Evolutionary conservation across 2,888 invertebrate genomes (phyloP).

Genomic region (Rosalia funebris): DNA sequence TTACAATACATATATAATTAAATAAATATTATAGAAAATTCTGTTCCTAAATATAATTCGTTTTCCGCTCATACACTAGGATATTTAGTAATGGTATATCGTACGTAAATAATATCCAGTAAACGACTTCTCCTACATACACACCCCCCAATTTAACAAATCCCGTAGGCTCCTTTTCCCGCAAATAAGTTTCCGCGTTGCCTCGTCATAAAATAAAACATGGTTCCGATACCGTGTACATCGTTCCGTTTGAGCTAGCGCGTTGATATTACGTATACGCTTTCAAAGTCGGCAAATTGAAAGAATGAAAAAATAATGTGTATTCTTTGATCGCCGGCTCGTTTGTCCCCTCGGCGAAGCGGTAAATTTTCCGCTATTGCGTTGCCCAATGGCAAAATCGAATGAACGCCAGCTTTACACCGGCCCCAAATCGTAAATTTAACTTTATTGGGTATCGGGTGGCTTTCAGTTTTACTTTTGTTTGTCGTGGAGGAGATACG

Average conservation of each 20-base stretch:
- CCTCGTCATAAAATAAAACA: too few species aligned
- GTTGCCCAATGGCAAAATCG: slow-evolving; percentile 27
- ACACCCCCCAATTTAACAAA: too few species aligned
- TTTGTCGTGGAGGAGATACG: slow-evolving; percentile 20
- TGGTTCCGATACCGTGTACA: too few species aligned
- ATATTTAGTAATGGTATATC: too few species aligned
- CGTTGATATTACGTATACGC: not conserved
- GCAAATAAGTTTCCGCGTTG: too few species aligned
- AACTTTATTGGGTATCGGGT: slow-evolving; percentile 28
- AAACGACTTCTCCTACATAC: too few species aligned
- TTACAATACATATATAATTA: too few species aligned
- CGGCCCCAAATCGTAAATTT: slow-evolving; percentile 23
- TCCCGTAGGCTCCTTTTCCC: too few species aligned
- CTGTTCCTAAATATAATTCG: too few species aligned
- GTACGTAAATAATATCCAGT: too few species aligned
- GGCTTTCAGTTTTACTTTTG: slow-evolving; percentile 24
- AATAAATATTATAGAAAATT: too few species aligned
- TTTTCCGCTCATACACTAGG: too few species aligned
- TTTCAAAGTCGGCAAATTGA: slow-evolving; percentile 18
- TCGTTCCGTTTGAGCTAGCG: not conserved
- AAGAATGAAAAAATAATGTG: slow-evolving; percentile 20
- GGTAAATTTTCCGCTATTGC: slow-evolving; percentile 28
- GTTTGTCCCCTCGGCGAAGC: slow-evolving; percentile 6
- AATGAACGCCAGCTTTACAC: slow-evolving; percentile 18
- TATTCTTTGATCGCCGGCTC: slow-evolving; percentile 22